Percentiles rank a stretch among this genome's conserved stretches.
Conservation (phyloP, 1,140 invertebrate genomes). For the Stegodyphus dumicola region DNA sequence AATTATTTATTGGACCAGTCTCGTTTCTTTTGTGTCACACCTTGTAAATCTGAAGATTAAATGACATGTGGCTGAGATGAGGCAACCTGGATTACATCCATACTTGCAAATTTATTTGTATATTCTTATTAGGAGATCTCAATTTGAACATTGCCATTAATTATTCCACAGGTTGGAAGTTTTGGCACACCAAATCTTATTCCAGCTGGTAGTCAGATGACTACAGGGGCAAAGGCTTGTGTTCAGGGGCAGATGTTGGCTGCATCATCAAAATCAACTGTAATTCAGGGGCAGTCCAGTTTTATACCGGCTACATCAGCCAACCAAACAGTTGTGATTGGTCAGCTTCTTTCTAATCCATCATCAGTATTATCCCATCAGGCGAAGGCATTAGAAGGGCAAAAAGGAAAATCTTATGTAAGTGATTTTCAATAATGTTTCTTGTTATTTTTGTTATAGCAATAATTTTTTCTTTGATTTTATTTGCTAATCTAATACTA, state of each 20-base stretch:
- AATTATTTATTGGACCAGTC: no score
- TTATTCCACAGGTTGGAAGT: constrained; percentile 53
- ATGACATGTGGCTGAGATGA: no score
- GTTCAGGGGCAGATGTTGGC: constrained; percentile 62
- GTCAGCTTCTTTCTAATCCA: constrained; percentile 80
- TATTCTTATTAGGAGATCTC: background rate
- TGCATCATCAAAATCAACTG: constrained; percentile 54
- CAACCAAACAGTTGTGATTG: constrained; percentile 83
- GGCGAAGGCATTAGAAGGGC: constrained; percentile 64
- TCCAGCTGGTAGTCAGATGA: constrained; percentile 43
- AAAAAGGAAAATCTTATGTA: constrained; percentile 66
- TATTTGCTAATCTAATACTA: no score
- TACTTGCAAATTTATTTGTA: background rate
- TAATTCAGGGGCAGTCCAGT: constrained; percentile 68
- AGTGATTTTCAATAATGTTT: constrained; percentile 18
- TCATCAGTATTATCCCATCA: constrained; percentile 75
- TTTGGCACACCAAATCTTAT: constrained; percentile 41
- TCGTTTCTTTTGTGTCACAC: no score
- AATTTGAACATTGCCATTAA: constrained; percentile 2
- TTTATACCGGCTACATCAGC: constrained; percentile 80
- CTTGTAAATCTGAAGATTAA: no score
- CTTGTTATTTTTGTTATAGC: no score
- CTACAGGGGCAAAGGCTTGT: constrained; percentile 43
- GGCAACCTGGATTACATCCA: no score
- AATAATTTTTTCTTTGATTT: no score